Evolutionary conservation across 2,888 invertebrate species (phyloP), one percentile per base, ranked within the genome.

Genomic region (Andrena haemorrhoa): DNA sequence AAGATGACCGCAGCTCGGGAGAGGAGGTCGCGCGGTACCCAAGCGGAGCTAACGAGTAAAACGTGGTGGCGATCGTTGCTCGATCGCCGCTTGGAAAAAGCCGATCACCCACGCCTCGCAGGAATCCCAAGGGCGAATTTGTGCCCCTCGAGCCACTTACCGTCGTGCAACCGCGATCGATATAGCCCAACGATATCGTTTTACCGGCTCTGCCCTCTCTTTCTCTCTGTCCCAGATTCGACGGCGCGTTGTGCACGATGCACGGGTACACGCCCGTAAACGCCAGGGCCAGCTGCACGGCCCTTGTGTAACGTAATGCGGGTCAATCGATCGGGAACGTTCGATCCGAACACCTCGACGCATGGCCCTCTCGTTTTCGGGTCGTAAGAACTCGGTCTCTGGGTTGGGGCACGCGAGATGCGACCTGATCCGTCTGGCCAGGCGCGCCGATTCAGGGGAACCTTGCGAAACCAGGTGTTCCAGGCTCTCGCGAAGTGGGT

Each of bases 111-210:
- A 90, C 90, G 90, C 87, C 82, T 84, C 86, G 64, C 70, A 84
- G 89, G 88, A 88, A 90, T 89, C 80, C 82, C 88, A 90, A 89
- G 90, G 90, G 89, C 89, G 85, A 81, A 66, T 75, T 75, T 53
- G 71, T 63, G 75, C 56, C 73, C 75, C 75, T 73, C 75, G 75
- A 60, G 75, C 63, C 75, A 51, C 75, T 73, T 77, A 80, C 71
- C 61, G 65, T 31, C 72, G 72, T 2, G 49, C 69, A 23, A 69
- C 75, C 64, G 69, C 76, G 75, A 80, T 84, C 84, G 85, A 86
- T 82, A 79, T 61, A 58, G 77, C 64, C 69, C 66, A 41, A 35
- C 75, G 73, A 61, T 79, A 84, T 84, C 81, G 79, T 56, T 72
- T 86, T 81, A 80, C 87, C 77, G 49, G 49, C 70, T 5, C 51